phyloP scores from a whole-genome alignment of 2,113 vertebrate species.

The Oryzias melastigma region DNA sequence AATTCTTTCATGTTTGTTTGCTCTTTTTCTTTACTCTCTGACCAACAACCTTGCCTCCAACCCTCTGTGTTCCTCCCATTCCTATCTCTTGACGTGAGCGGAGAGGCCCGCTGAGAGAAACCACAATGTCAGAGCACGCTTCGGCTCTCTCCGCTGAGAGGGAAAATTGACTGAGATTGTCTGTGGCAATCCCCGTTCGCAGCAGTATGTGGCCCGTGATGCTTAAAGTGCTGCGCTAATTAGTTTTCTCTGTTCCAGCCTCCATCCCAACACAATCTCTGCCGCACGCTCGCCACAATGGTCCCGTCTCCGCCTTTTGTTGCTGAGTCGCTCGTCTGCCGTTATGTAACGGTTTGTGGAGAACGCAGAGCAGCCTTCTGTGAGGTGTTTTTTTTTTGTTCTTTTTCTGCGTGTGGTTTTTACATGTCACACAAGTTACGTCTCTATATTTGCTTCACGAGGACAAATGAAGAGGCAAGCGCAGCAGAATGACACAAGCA shows the following conservation, averaged over 20 bases:
- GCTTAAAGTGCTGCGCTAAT: conserved; percentile 73
- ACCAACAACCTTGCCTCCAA: conserved; percentile 27
- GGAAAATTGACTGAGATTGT: conserved; percentile 73
- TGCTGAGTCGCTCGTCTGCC: conserved; percentile 39
- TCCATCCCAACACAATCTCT: conserved; percentile 13
- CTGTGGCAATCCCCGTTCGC: conserved; percentile 67
- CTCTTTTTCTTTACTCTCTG: conserved; percentile 12
- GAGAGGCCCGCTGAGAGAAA: conserved; percentile 65
- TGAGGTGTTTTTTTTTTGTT: conserved; percentile 17
- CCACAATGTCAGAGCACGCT: conserved; percentile 63
- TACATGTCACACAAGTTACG: conserved; percentile 40
- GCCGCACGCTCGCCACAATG: conserved; percentile 12
- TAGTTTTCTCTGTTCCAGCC: conserved; percentile 61
- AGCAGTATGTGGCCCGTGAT: conserved; percentile 68
- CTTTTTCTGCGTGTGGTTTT: background rate
- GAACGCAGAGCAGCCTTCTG: conserved; percentile 34
- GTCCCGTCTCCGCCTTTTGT: conserved; percentile 9
- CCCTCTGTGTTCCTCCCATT: conserved; percentile 13
- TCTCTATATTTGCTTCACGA: conserved; percentile 38
- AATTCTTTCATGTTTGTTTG: conserved; percentile 8
- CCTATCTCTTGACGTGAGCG: conserved; percentile 47
- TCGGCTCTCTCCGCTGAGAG: conserved; percentile 68
- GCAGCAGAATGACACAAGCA: conserved; percentile 20
- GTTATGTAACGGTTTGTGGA: conserved; percentile 48
- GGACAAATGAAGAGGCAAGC: conserved; percentile 15